These are phyloP conservation scores for Suncus etruscus DNA, from an alignment of 2,113 vertebrate species.

Conservation along the genomic window DNA sequence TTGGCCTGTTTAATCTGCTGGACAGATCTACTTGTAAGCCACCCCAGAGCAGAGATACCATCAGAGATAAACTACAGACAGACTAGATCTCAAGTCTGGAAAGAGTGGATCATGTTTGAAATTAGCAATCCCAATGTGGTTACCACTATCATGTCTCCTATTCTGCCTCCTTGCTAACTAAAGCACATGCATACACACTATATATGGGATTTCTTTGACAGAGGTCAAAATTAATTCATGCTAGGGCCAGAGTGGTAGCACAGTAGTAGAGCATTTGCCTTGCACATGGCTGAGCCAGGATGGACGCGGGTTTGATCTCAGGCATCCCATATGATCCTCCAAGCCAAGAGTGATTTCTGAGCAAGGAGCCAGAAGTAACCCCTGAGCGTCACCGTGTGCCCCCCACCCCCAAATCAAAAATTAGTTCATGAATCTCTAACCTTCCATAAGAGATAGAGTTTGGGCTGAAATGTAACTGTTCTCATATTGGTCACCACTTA, in stretches of 20 bases:
- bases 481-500: background rate
- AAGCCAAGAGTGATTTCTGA: too few species aligned
- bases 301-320: too few species aligned
- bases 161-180: background rate
- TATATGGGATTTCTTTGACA: background rate
- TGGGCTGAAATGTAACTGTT: background rate
- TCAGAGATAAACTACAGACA: conserved; percentile 22
- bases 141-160: background rate
- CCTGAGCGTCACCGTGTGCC: too few species aligned
- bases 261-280: too few species aligned
- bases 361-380: too few species aligned
- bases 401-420: too few species aligned
- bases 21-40: background rate
- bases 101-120: background rate
- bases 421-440: background rate
- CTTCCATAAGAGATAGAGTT: background rate
- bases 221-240: background rate
- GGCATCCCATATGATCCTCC: too few species aligned
- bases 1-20: conserved; percentile 31
- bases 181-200: background rate
- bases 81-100: background rate
- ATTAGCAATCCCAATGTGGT: background rate
- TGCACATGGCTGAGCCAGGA: too few species aligned
- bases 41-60: background rate
- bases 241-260: background rate